phyloP scores from a whole-genome alignment of 2,888 invertebrate genomes.

The Drosophila silvestris region DNA sequence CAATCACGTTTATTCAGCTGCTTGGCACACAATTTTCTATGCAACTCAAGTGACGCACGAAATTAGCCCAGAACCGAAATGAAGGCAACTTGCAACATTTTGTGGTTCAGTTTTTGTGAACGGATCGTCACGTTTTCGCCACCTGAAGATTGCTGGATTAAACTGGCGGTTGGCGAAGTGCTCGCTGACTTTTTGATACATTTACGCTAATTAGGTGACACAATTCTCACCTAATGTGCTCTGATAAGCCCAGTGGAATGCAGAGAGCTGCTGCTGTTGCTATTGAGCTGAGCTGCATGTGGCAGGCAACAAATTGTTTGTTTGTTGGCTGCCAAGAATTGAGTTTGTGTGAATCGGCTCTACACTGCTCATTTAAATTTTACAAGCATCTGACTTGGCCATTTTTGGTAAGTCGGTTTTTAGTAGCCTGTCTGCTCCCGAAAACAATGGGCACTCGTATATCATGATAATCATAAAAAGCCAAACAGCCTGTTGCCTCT shows the following conservation, averaged over 20 bases:
- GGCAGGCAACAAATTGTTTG: slow-evolving; percentile 59
- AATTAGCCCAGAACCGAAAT: slow-evolving; percentile 66
- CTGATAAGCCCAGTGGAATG: slow-evolving; percentile 66
- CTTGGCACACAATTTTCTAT: slow-evolving; percentile 26
- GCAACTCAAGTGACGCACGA: slow-evolving; percentile 60
- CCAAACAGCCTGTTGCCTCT: slow-evolving; percentile 59
- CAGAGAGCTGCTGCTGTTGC: slow-evolving; percentile 21
- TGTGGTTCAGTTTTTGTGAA: slow-evolving; percentile 49
- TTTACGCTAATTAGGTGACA: slow-evolving; percentile 85
- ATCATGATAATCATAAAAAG: slow-evolving; percentile 82
- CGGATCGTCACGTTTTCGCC: slow-evolving; percentile 64
- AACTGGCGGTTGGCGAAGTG: slow-evolving; percentile 33
- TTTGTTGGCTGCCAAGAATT: slow-evolving; percentile 48
- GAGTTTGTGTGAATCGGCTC: slow-evolving; percentile 43
- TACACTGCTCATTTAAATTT: slow-evolving; percentile 75
- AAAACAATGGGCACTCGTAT: slow-evolving; percentile 81
- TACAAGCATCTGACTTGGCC: slow-evolving; percentile 60
- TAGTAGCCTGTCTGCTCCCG: slow-evolving; percentile 66
- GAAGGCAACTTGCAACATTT: slow-evolving; percentile 49
- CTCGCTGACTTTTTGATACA: slow-evolving; percentile 66
- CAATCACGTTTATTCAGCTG: slow-evolving; percentile 34
- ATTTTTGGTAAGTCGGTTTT: slow-evolving; percentile 71
- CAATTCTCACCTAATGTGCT: slow-evolving; percentile 84
- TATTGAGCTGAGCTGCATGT: slow-evolving; percentile 25
- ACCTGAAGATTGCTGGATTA: slow-evolving; percentile 70